phyloP scores from a whole-genome alignment of 2,797 vertebrate species.

The Hypotaenidia philippensis region DNA sequence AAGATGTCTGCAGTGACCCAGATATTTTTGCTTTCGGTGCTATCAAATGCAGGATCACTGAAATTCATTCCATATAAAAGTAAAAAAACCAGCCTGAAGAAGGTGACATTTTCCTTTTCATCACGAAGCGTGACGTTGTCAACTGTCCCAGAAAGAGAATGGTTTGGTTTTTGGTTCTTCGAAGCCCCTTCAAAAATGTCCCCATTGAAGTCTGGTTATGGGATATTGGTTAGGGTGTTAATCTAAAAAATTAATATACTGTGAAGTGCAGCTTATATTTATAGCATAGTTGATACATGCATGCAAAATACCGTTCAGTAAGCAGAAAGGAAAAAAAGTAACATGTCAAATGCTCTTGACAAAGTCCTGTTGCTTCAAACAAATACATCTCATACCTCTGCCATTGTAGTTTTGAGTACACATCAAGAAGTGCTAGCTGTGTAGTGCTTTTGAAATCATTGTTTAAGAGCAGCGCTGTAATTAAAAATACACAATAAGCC shows the following conservation, averaged over 20 bases:
- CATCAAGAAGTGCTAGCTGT: not conserved
- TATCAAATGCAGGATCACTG: not conserved
- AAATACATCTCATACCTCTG: not conserved
- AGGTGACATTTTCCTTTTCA: not conserved
- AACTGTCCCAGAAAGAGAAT: not conserved
- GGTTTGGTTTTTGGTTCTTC: not conserved
- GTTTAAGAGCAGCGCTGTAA: not conserved
- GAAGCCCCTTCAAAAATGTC: not conserved
- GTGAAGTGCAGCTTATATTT: constrained; percentile 3
- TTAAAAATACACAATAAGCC: not conserved
- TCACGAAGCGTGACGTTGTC: not conserved
- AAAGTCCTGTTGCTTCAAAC: not conserved
- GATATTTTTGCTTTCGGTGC: not conserved
- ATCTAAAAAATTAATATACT: not conserved
- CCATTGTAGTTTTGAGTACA: not conserved
- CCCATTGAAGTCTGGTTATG: not conserved
- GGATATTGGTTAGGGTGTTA: not conserved
- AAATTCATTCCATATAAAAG: not conserved
- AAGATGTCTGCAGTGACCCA: not conserved
- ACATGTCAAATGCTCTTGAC: not conserved
- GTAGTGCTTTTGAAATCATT: not conserved
- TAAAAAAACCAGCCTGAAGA: not conserved
- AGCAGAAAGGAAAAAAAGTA: not conserved
- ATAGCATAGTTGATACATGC: not conserved
- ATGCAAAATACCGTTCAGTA: not conserved